Evolutionary conservation across 2,113 vertebrate genomes (phyloP).

Genomic region (Myxocyprinus asiaticus): DNA sequence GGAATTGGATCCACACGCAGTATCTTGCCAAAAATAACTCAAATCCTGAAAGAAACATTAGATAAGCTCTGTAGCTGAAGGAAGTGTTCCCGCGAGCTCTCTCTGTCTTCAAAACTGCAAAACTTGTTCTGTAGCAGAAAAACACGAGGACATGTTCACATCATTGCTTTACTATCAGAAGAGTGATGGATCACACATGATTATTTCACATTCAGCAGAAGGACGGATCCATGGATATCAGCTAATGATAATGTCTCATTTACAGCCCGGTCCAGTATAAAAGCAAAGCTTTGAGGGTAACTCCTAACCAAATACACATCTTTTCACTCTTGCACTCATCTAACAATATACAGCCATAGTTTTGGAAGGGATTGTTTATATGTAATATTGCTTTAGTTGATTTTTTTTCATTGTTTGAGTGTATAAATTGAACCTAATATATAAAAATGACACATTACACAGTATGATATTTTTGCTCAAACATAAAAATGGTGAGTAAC

Average conservation of each 20-base stretch:
- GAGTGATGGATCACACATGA: neutral
- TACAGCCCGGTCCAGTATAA: neutral
- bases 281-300: conserved; percentile 38
- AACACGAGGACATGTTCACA: neutral
- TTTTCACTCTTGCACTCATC: conserved; percentile 56
- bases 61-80: neutral
- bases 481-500: conserved; percentile 8
- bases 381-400: conserved; percentile 57
- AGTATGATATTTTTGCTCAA: conserved; percentile 40
- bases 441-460: conserved; percentile 60
- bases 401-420: conserved; percentile 59
- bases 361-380: conserved; percentile 59
- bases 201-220: neutral
- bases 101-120: conserved; percentile 57
- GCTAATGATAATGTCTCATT: neutral
- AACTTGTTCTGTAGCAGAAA: neutral
- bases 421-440: conserved; percentile 78
- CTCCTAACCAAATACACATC: conserved; percentile 68
- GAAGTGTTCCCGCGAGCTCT: too few relatives aligned
- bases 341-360: conserved; percentile 56
- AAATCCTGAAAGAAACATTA: neutral
- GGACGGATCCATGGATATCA: too few relatives aligned
- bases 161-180: conserved; percentile 24
- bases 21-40: conserved; percentile 31
- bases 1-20: neutral